These are phyloP conservation scores for Acanthoscelides obtectus DNA, from an alignment of 2,888 invertebrate genomes.

Conservation along the genomic window DNA sequence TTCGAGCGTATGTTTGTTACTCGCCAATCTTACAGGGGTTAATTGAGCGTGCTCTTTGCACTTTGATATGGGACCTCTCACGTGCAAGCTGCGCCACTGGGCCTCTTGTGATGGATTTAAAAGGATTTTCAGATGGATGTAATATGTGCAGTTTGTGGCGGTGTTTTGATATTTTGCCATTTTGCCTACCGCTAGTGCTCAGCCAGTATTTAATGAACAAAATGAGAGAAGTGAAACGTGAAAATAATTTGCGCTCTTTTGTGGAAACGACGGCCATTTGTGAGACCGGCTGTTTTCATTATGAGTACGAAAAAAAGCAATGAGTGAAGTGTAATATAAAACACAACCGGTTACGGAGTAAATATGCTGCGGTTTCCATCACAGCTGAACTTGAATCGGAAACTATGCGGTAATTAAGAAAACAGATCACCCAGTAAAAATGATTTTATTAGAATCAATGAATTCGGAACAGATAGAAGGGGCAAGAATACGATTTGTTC, in stretches of 20 bases:
- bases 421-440: no score
- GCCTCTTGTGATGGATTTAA: background rate
- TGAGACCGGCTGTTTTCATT: background rate
- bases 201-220: background rate
- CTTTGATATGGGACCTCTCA: no score
- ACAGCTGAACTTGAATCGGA: no score
- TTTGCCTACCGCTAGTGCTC: no score
- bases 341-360: background rate
- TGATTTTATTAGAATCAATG: no score
- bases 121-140: background rate
- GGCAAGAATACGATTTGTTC: no score
- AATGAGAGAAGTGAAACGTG: background rate
- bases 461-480: no score
- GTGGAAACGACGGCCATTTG: background rate
- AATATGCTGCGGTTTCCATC: background rate
- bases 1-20: no score
- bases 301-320: background rate
- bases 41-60: no score
- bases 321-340: background rate
- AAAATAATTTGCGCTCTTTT: background rate
- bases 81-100: no score
- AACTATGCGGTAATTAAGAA: no score
- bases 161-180: background rate
- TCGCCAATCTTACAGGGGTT: no score
- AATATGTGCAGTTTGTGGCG: background rate